Evolutionary conservation across 64 coral and sea anemone genomes (phyloP).

Genomic region (Anthopleura sola): DNA sequence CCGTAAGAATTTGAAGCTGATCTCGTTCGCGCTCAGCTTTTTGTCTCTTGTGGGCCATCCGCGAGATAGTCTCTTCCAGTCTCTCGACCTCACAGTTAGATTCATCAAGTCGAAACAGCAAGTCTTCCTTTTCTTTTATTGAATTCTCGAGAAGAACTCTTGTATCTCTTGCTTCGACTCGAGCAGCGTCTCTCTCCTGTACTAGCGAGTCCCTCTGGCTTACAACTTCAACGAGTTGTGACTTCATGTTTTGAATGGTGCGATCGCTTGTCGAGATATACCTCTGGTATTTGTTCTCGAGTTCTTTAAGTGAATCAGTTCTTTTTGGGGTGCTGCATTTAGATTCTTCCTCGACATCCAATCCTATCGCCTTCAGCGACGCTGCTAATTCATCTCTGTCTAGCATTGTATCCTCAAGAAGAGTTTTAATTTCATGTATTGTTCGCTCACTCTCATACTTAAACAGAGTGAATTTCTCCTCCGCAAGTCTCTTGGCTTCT

Average conservation of each 20-base stretch:
- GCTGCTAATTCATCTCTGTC: slow-evolving; percentile 79
- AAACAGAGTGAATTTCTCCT: slow-evolving; percentile 86
- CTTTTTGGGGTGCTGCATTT: slow-evolving; percentile 9
- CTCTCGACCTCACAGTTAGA: slow-evolving; percentile 69
- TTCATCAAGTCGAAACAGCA: slow-evolving; percentile 69
- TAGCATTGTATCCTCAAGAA: slow-evolving; percentile 70
- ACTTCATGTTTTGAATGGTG: slow-evolving; percentile 84
- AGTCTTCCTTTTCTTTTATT: slow-evolving; percentile 66
- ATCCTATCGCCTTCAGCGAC: slow-evolving; percentile 72
- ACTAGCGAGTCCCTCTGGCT: slow-evolving; percentile 64
- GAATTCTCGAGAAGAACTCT: slow-evolving; percentile 51
- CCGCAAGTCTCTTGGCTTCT: slow-evolving; percentile 66
- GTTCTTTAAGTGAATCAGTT: slow-evolving; percentile 61
- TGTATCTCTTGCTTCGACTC: slow-evolving; percentile 47
- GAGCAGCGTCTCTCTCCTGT: slow-evolving; percentile 32
- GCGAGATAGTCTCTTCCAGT: slow-evolving; percentile 74
- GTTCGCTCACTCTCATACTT: slow-evolving; percentile 88
- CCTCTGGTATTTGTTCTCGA: slow-evolving; percentile 79
- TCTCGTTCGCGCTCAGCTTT: slow-evolving; percentile 79
- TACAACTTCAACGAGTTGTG: slow-evolving; percentile 70
- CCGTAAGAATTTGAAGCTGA: slow-evolving; percentile 82
- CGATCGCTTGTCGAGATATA: slow-evolving; percentile 86
- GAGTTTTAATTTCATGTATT: slow-evolving; percentile 63
- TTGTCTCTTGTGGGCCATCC: slow-evolving; percentile 58
- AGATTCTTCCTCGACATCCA: slow-evolving; percentile 55